These are phyloP conservation scores for Amblyopsis hoosieri DNA, from an alignment of 2,797 vertebrate species.

Conservation along the genomic window DNA sequence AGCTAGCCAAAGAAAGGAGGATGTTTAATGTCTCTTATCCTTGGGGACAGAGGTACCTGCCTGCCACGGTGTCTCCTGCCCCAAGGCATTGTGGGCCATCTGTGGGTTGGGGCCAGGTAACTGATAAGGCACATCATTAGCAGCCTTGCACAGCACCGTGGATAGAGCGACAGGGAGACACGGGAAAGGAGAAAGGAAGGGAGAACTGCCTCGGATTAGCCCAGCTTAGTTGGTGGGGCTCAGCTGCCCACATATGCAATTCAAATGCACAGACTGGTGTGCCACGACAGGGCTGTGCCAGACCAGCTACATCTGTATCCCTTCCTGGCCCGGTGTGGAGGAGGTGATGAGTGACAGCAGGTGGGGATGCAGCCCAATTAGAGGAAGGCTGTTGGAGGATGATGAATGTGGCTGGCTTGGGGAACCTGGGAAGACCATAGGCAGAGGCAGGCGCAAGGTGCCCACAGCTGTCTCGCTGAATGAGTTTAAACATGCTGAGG, in stretches of 20 bases:
- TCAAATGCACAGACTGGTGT: slow-evolving; percentile 69
- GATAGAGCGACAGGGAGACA: slow-evolving; percentile 56
- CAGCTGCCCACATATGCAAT: slow-evolving; percentile 78
- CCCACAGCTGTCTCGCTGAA: slow-evolving; percentile 79
- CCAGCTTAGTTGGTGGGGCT: slow-evolving; percentile 54
- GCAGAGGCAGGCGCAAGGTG: slow-evolving; percentile 66
- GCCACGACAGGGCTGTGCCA: slow-evolving; percentile 63
- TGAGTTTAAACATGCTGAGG: slow-evolving; percentile 79
- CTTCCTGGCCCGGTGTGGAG: slow-evolving; percentile 62
- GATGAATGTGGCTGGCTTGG: slow-evolving; percentile 77
- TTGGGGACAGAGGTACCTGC: slow-evolving; percentile 45
- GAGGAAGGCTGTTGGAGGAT: slow-evolving; percentile 77
- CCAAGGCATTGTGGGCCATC: slow-evolving; percentile 56
- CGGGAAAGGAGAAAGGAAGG: slow-evolving; percentile 40
- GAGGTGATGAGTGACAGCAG: slow-evolving; percentile 82
- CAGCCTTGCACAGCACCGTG: slow-evolving; percentile 50
- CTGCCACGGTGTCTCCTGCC: slow-evolving; percentile 54
- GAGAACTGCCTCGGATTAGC: slow-evolving; percentile 53
- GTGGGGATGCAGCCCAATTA: slow-evolving; percentile 81
- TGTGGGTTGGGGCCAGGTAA: slow-evolving; percentile 61
- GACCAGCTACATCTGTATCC: slow-evolving; percentile 75
- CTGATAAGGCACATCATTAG: slow-evolving; percentile 80
- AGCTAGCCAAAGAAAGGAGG: slow-evolving; percentile 50
- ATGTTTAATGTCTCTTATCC: slow-evolving; percentile 66
- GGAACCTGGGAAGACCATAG: slow-evolving; percentile 68